A percentile compares a stretch with the other conserved stretches of the same genome.
These are phyloP conservation scores for Chamaea fasciata DNA, from an alignment of 2,113 vertebrate genomes.

Conservation along the genomic window DNA sequence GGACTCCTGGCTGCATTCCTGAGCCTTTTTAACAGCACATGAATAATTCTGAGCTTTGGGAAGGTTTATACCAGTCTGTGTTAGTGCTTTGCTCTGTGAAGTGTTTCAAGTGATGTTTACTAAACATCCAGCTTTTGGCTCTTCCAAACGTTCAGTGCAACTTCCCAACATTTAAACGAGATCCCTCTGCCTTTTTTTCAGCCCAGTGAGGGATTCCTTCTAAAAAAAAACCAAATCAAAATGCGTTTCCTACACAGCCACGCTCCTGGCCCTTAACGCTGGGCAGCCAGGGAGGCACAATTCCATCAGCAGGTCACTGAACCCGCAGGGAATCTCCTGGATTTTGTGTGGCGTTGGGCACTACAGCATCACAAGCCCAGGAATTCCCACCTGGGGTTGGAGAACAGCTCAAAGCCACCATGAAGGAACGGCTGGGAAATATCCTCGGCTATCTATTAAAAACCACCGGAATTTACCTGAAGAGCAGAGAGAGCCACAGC, in stretches of 20 bases:
- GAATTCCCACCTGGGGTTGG: not conserved
- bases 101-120: not conserved
- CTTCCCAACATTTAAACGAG: not conserved
- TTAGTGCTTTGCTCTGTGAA: not conserved
- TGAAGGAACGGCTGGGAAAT: not conserved
- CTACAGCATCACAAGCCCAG: not conserved
- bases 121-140: not conserved
- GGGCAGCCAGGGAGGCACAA: not conserved
- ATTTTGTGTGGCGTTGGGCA: not conserved
- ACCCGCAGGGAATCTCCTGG: not conserved
- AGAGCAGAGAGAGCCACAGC: conserved; percentile 94
- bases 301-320: not conserved
- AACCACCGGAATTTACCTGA: conserved; percentile 76
- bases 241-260: not conserved
- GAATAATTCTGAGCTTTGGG: not conserved
- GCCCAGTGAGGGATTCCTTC: not conserved
- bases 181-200: not conserved
- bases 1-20: not conserved
- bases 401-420: not conserved
- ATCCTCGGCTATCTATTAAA: not conserved
- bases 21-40: not conserved
- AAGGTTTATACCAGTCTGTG: not conserved
- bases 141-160: not conserved
- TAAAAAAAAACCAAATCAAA: not conserved
- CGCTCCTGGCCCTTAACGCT: not conserved